These are phyloP conservation scores for Lypha dubia DNA, from an alignment of 2,888 invertebrate genomes.

Conservation along the genomic window DNA sequence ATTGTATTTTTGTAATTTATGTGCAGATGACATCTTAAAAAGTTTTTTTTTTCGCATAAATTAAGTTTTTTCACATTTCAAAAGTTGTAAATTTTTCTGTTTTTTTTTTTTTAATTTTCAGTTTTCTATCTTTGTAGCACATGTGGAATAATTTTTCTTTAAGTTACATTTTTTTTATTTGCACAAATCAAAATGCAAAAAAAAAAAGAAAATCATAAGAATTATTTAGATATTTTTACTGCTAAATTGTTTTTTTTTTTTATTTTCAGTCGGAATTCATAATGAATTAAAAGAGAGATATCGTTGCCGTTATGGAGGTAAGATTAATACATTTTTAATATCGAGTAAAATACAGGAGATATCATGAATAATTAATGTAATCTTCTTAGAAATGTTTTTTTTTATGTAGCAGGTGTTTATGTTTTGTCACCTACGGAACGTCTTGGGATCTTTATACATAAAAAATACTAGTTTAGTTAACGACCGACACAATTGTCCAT, in stretches of 20 bases:
- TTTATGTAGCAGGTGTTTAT: background rate
- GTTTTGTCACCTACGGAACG: background rate
- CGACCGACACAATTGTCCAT: no score
- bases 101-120: background rate
- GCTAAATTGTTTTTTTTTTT: slow-evolving; percentile 20
- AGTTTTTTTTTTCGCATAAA: slow-evolving; percentile 64
- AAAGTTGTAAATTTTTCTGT: slow-evolving; percentile 22
- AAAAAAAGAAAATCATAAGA: slow-evolving; percentile 66
- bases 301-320: background rate
- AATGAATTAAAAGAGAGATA: slow-evolving; percentile 11
- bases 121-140: slow-evolving; percentile 27
- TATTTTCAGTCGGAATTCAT: slow-evolving; percentile 49
- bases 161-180: slow-evolving; percentile 66
- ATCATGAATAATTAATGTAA: background rate
- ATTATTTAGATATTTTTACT: slow-evolving; percentile 38
- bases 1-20: slow-evolving; percentile 56
- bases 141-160: slow-evolving; percentile 68
- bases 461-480: no score
- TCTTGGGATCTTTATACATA: background rate
- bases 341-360: background rate
- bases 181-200: slow-evolving; percentile 69
- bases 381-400: background rate
- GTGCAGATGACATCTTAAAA: slow-evolving; percentile 63
- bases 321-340: background rate
- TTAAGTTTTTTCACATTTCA: slow-evolving; percentile 25